These are phyloP conservation scores for Caenorhabditis virilis DNA, from an alignment of 2,888 invertebrate species.

Conservation along the genomic window DNA sequence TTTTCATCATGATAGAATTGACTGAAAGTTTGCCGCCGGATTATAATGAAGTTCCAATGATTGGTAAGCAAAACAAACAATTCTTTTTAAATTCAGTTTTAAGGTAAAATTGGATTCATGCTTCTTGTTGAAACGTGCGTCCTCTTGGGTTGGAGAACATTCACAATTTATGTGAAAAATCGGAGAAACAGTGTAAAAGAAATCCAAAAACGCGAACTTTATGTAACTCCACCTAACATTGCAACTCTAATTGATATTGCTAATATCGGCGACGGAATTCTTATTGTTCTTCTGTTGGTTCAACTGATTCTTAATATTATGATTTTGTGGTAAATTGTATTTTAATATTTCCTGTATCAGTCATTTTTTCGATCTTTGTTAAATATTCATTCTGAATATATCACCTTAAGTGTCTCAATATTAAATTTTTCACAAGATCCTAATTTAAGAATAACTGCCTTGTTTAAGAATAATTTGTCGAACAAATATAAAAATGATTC, in stretches of 20 bases:
- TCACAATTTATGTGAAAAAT: neutral
- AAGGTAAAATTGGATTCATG: slow-evolving; percentile 3
- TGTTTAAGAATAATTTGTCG: no score
- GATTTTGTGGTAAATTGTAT: neutral
- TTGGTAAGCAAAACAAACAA: slow-evolving; percentile 7
- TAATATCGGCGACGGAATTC: neutral
- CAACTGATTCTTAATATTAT: slow-evolving; percentile 1
- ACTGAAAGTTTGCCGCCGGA: slow-evolving; percentile 7
- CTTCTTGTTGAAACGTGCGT: slow-evolving; percentile 3
- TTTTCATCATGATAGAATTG: neutral
- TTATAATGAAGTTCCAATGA: slow-evolving; percentile 14
- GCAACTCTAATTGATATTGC: neutral
- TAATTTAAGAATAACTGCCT: no score
- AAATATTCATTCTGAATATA: no score
- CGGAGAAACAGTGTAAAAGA: no score
- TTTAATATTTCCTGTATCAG: no score
- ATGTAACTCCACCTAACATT: neutral
- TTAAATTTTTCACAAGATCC: no score
- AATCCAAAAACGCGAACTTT: no score
- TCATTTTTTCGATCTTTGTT: no score
- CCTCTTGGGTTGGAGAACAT: slow-evolving; percentile 5
- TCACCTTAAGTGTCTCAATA: no score
- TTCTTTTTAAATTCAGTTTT: neutral
- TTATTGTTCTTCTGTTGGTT: neutral
- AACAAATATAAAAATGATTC: no score